Conservation (phyloP, 2,113 vertebrate species). For the Cranoglanis bouderius region DNA sequence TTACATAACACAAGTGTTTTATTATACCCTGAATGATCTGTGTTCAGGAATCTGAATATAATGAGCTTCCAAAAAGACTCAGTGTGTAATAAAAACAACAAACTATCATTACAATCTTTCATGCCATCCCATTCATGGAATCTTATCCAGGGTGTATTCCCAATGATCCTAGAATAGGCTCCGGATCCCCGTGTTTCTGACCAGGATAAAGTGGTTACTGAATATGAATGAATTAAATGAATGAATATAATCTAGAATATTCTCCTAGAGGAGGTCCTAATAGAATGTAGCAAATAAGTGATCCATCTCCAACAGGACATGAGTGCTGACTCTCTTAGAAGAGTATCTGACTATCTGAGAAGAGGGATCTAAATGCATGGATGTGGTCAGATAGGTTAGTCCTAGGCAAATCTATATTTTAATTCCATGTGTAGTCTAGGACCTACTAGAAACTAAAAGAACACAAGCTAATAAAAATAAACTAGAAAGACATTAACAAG, state of each 20-base stretch:
- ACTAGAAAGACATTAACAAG: not conserved
- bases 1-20: not conserved
- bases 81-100: not conserved
- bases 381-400: too few species aligned
- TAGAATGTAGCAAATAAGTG: not conserved
- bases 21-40: not conserved
- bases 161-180: not conserved
- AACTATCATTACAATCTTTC: not conserved
- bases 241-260: not conserved
- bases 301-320: not conserved
- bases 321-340: not conserved
- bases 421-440: too few species aligned
- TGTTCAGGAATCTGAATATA: not conserved
- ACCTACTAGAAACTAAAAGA: too few species aligned
- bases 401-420: too few species aligned
- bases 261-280: not conserved
- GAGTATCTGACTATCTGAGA: not conserved
- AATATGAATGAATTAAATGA: not conserved
- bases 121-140: not conserved
- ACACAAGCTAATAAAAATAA: too few species aligned
- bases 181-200: too few species aligned
- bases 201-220: not conserved
- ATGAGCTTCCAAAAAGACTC: not conserved
- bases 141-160: not conserved
- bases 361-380: not conserved